Conservation (phyloP, 2,797 vertebrate species). For the Urosaurus nigricauda region DNA sequence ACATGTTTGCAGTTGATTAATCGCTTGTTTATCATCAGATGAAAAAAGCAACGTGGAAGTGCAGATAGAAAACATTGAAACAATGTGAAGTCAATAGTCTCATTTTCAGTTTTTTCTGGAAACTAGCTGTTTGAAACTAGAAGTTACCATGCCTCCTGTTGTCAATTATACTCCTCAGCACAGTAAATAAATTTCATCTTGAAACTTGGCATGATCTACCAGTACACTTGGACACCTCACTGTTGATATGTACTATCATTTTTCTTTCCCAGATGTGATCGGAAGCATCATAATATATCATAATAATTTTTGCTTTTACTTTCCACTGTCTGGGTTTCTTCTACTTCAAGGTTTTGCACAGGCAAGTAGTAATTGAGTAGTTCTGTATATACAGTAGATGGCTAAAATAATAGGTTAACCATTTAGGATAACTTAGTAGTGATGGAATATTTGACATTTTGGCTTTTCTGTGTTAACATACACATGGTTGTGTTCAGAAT, state of each 20-base stretch:
- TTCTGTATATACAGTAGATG: background rate
- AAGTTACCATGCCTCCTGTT: background rate
- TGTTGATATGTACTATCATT: background rate
- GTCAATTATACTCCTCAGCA: background rate
- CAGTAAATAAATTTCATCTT: background rate
- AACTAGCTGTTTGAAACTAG: background rate
- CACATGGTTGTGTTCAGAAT: background rate
- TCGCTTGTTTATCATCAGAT: background rate
- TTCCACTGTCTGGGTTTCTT: background rate
- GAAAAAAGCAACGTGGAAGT: background rate
- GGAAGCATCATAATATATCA: background rate
- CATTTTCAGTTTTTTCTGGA: background rate
- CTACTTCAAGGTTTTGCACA: background rate
- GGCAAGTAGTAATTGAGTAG: background rate
- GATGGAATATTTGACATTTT: background rate
- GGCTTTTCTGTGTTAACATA: background rate
- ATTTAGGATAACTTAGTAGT: conserved; percentile 1
- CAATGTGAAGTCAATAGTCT: too few relatives aligned
- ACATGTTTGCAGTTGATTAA: conserved; percentile 7
- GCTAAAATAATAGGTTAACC: background rate
- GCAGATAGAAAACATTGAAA: background rate
- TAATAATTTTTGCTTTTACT: background rate
- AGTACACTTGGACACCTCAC: background rate
- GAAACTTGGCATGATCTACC: background rate
- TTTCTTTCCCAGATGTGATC: background rate